Evolutionary conservation across 2,888 invertebrate species (phyloP), one percentile per base, ranked within the genome.

Genomic region (Galeruca laticollis): DNA sequence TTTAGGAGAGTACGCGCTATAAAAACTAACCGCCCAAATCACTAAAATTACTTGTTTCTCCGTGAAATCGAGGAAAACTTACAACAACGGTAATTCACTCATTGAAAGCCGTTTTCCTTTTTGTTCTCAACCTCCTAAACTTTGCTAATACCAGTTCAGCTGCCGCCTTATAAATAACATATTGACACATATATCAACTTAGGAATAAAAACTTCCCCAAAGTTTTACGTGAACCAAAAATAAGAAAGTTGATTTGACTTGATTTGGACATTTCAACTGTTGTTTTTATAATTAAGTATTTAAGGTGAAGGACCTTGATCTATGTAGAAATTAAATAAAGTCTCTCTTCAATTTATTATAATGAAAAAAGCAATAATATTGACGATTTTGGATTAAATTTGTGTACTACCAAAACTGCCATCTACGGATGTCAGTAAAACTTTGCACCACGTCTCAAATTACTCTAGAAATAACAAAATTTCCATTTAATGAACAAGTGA

Each of bases 81-180:
- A 57, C 35, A 57, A 57, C 15, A 57, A 35, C 33, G 26, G 56
- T 57, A 57, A 57, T 57, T 57, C 56, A 57, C 18, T 35, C 31
- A 4, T 18, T 10, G 35, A 18, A 57, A 35, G 35, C 56, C 21
- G 15, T 51, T 47, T 40, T 35, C 40, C 63, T 18, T 51, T 51
- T 63, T 35, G 56, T 15, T 2, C 11, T 18, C 10, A 57, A 57
- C 35, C 33, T 68, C 56, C 40, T 13, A 51, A 73, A 73, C 73
- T 73, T 73, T 71, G 47, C 60, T 69, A 70, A 73, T 73, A 70
- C 69, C 69, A 11, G 43, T 35, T 43, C 70, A 73, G 69, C 69
- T 73, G 73, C 62, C 71, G 43, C 69, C 67, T 66, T 67, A 73
- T 73, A 73, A 73, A 73, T 71, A 73, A 73, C 73, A 69, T 73